Evolutionary conservation across 2,888 invertebrate genomes (phyloP), one percentile per base, ranked within the genome.

Genomic region (Cheiracanthium punctorium): DNA sequence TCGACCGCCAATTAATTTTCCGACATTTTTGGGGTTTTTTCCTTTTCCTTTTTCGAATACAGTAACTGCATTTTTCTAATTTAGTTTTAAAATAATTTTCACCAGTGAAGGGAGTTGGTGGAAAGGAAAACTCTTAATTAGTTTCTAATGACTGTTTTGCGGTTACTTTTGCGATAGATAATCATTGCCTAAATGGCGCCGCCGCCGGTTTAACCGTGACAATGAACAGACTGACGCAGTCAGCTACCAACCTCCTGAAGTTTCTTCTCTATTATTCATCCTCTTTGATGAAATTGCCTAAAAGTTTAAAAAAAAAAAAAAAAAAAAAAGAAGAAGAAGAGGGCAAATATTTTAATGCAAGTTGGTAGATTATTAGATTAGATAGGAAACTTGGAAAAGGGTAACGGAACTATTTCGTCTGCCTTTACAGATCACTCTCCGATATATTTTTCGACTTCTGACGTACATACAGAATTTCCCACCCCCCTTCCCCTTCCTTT

Each of bases 321-420:
- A n/a, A n/a, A n/a, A n/a, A n/a, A n/a, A n/a, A n/a, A n/a, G n/a
- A n/a, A n/a, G n/a, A n/a, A n/a, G n/a, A 33, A 29, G 10, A 74
- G 75, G 82, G 41, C 69, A 41, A 70, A 75, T 82, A 75, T 75
- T 48, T 48, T 82, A 82, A 82, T 75, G 82, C 32, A 70, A 70
- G 70, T 76, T 74, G 41, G 37, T 58, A 69, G 82, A 75, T 82
- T 32, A 70, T 82, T 71, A 58, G 52, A 76, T 64, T 20, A 52
- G 82, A 82, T 80, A 70, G 70, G 73, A 74, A 52, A 30, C 20
- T n/a, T n/a, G 52, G 37, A 75, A 64, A 32, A 12, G 37, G 48
- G 48, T 48, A 48, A 48, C 48, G n/a, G 14, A 48, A 48, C 17
- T n/a, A 48, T n/a, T n/a, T n/a, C n/a, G n/a, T n/a, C n/a, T n/a